Evolutionary conservation across 2,888 invertebrate species (phyloP), one percentile per base, ranked within the genome.

Genomic region (Rhogogaster chlorosoma): DNA sequence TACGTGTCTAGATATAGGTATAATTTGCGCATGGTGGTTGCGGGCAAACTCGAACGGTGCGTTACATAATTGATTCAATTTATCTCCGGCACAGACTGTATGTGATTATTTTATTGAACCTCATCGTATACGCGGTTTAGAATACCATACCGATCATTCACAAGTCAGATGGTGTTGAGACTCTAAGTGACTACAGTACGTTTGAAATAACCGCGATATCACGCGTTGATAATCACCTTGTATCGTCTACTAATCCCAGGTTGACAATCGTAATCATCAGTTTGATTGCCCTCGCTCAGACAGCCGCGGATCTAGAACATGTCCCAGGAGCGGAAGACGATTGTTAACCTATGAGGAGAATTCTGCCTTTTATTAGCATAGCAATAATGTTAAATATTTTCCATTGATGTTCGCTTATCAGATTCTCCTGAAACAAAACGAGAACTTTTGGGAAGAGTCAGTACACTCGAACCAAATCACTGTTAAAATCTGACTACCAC

Each of bases 31-130:
- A 42, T 45, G 32, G 73, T 42, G 18, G 73, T 42, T 22, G 42
- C 73, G 73, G 22, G 77, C n/a, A 45, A 53, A 26, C 77, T 77
- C 29, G 10, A 77, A 45, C 77, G 77, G 29, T 49, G 18, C 77
- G 77, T 45, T 77, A 49, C 36, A 80, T 80, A 38, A 61, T 80
- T 61, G 45, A 80, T 80, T 61, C 36, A 80, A 57, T 38, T 80
- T 61, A 57, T 61, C 38, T 61, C 9, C 22, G 32, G 18, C 61
- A 18, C 61, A 61, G 38, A 57, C 61, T 22, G 38, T 38, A 80
- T 38, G 57, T 73, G 42, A 73, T 73, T 73, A 73, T 42, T 36
- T 73, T 42, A 73, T 73, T 73, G 71, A 73, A 42, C 42, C 42
- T 73, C 42, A n/a, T 71, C 18, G 22, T 38, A 61, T 61, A 61